Evolutionary conservation across 2,113 vertebrate genomes (phyloP).

Genomic region (Steatornis caripensis): DNA sequence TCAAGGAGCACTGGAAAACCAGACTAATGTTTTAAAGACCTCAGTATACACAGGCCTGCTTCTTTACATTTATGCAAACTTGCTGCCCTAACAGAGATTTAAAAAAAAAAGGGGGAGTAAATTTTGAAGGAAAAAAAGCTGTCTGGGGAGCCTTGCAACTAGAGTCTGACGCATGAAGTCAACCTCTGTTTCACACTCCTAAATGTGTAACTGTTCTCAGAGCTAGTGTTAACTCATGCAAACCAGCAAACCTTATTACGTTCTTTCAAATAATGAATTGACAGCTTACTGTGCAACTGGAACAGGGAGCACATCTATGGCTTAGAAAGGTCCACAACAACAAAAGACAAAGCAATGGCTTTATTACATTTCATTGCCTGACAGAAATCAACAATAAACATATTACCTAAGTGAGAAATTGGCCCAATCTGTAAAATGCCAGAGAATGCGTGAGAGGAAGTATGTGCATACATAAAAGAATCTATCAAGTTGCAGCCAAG

Average conservation of each 20-base stretch:
- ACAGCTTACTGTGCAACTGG: background rate
- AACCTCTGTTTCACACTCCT: background rate
- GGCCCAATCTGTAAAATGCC: background rate
- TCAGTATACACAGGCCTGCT: background rate
- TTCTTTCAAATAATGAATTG: background rate
- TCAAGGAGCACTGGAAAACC: slow-evolving; percentile 14
- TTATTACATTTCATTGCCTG: background rate
- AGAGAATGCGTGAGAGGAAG: background rate
- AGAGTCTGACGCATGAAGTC: fast-evolving
- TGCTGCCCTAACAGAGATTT: background rate
- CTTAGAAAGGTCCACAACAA: background rate
- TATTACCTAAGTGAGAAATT: background rate
- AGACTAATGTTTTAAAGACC: slow-evolving; percentile 9
- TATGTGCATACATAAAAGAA: background rate
- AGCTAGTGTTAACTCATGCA: background rate
- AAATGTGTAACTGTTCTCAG: background rate
- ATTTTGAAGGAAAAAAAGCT: background rate
- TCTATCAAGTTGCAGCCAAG: background rate
- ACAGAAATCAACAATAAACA: background rate
- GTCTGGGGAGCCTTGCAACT: background rate
- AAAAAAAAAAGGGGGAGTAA: background rate
- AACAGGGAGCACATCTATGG: background rate
- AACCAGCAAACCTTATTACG: background rate
- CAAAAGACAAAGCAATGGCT: background rate
- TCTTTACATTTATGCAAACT: background rate